Evolutionary conservation across 2,888 invertebrate genomes (phyloP), one percentile per base, ranked within the genome.

Genomic region (Chamaedrilus cognettii): DNA sequence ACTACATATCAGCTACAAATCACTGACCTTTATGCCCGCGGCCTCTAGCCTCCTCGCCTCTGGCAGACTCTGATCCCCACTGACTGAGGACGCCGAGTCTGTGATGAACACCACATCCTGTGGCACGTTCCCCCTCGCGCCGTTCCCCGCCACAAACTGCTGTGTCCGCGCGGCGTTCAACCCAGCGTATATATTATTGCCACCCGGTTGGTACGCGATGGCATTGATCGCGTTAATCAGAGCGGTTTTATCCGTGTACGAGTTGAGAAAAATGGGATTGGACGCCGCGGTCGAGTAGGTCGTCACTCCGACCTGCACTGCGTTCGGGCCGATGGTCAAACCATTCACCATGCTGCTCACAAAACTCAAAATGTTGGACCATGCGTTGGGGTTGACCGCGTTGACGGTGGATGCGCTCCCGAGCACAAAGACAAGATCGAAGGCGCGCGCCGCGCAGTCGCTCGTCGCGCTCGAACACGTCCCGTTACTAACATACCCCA

Each of bases 91-190:
- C 2, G 62, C 52, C 7, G 56, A 50, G 28, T 51, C 52, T 5
- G 62, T 50, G 31, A 66, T 34, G 26, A 66, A 28, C 15, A 66
- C 26, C n/a, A n/a, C n/a, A n/a, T n/a, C n/a, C n/a, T n/a, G n/a
- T n/a, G n/a, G n/a, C 1, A 75, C 80, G 35, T 75, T 73, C 32
- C 77, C 74, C 50, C 81, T 70, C n/a, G n/a, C n/a, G n/a, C n/a
- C n/a, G n/a, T n/a, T n/a, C n/a, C n/a, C 60, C 55, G 34, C 56
- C 60, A 28, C 50, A 55, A 42, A 30, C 30, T 59, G 52, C 23
- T n/a, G 15, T 23, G 51, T 55, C 23, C 64, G 50, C 15, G 58
- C 50, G 23, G 30, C 49, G 26, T 65, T 64, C n/a, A 68, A 34
- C 4, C 59, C 64, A 26, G 49, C 26, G 15, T 35, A 52, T 28